These are phyloP conservation scores for Drosophila affinis DNA, from an alignment of 2,888 invertebrate genomes.

Conservation along the genomic window DNA sequence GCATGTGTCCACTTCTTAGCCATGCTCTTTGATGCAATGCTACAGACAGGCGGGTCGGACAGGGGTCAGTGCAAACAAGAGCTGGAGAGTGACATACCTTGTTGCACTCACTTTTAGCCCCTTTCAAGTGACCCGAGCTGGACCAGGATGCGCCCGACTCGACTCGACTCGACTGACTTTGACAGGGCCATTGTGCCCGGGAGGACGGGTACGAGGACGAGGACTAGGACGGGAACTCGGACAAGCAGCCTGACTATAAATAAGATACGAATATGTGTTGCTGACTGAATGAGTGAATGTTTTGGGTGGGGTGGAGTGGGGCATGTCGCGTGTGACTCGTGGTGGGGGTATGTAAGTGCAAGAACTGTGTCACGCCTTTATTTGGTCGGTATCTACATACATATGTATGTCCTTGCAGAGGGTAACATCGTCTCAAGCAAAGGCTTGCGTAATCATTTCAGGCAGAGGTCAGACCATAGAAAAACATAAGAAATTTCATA, in stretches of 20 bases:
- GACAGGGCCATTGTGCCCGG: slow-evolving; percentile 23
- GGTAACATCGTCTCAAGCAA: background rate
- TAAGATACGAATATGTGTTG: slow-evolving; percentile 47
- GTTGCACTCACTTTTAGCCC: slow-evolving; percentile 17
- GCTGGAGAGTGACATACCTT: slow-evolving; percentile 21
- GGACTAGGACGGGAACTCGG: slow-evolving; percentile 1
- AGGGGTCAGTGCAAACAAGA: slow-evolving; percentile 9
- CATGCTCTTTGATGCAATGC: slow-evolving; percentile 36
- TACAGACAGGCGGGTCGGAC: background rate
- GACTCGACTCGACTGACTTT: slow-evolving; percentile 39
- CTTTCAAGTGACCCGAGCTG: slow-evolving; percentile 35
- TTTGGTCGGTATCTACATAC: slow-evolving; percentile 39
- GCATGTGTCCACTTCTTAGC: slow-evolving; percentile 21
- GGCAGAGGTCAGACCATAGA: background rate
- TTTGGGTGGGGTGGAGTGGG: slow-evolving; percentile 1
- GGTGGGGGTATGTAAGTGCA: slow-evolving; percentile 41
- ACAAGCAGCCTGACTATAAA: slow-evolving; percentile 51
- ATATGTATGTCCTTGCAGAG: background rate
- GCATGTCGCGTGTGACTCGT: slow-evolving; percentile 14
- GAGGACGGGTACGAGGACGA: slow-evolving; percentile 8
- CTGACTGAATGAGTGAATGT: slow-evolving; percentile 2
- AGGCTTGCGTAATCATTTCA: background rate
- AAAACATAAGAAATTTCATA: no score
- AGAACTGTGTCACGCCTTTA: slow-evolving; percentile 75
- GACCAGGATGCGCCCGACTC: slow-evolving; percentile 23